A percentile compares a stretch with the other conserved stretches of the same genome.
Evolutionary conservation across 2,888 invertebrate species (phyloP).

Genomic region (Steromphala cineraria): DNA sequence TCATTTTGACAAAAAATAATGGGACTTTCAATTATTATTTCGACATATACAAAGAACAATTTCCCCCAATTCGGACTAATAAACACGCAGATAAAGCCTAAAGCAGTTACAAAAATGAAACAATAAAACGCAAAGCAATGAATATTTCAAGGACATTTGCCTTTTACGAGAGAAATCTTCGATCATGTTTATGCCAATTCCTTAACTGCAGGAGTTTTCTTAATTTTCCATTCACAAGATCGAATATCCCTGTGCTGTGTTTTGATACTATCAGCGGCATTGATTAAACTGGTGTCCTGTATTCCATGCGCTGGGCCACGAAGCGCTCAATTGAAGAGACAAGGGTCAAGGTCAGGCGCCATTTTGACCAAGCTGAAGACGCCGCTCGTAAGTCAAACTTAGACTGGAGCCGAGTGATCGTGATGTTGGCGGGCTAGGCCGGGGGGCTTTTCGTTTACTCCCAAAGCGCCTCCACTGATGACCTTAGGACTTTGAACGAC

Average conservation of each 20-base stretch:
- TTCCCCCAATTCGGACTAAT: too few relatives aligned
- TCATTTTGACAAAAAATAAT: too few relatives aligned
- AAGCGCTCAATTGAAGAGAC: not conserved
- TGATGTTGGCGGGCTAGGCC: not conserved
- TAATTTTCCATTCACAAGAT: not conserved
- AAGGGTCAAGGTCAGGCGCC: not conserved
- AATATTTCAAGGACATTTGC: not conserved
- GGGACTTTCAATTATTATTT: too few relatives aligned
- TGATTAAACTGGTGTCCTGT: not conserved
- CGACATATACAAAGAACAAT: too few relatives aligned
- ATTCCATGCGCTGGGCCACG: not conserved
- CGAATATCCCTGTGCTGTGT: not conserved
- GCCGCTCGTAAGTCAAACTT: constrained; percentile 10
- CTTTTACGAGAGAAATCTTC: not conserved
- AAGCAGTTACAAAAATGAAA: not conserved
- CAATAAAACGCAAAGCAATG: constrained; percentile 4
- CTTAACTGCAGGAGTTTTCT: not conserved
- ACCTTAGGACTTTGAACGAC: not conserved
- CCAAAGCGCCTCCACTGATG: not conserved
- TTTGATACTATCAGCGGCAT: not conserved
- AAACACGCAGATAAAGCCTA: too few relatives aligned
- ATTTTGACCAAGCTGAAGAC: constrained; percentile 2
- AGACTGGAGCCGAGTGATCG: not conserved
- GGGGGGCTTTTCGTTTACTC: not conserved
- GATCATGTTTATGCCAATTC: not conserved